phyloP scores from a whole-genome alignment of 2,888 invertebrate genomes.

The Tortrix viridana region DNA sequence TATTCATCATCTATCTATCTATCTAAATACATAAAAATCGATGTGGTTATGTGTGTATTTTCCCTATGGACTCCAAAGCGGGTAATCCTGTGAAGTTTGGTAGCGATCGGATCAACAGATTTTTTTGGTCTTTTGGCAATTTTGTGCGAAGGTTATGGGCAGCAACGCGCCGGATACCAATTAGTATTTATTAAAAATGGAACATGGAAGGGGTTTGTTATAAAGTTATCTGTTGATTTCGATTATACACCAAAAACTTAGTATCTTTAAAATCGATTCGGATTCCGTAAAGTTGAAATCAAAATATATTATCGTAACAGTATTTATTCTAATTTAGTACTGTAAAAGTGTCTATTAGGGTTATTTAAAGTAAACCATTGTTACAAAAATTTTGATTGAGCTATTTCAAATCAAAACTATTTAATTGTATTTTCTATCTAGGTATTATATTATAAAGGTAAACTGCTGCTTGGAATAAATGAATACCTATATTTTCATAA shows the following conservation, averaged over 20 bases:
- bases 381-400: constrained; percentile 11
- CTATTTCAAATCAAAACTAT: background rate
- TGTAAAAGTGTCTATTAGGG: constrained; percentile 11
- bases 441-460: no score
- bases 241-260: constrained; percentile 20
- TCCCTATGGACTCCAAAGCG: constrained; percentile 22
- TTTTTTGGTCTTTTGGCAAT: no score
- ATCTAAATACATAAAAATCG: no score
- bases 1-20: no score
- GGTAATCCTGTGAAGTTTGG: no score
- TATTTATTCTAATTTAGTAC: constrained; percentile 52
- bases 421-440: background rate
- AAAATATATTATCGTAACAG: constrained; percentile 47
- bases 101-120: no score
- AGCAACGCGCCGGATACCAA: no score
- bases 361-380: constrained; percentile 19
- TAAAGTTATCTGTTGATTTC: background rate
- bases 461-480: no score
- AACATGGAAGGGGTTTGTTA: background rate
- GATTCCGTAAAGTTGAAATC: constrained; percentile 46
- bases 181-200: background rate
- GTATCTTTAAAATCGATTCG: constrained; percentile 40
- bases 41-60: no score
- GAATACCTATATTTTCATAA: no score
- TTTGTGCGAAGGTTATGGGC: no score